phyloP scores from a whole-genome alignment of 2,113 vertebrate genomes.

The Burhinus oedicnemus region DNA sequence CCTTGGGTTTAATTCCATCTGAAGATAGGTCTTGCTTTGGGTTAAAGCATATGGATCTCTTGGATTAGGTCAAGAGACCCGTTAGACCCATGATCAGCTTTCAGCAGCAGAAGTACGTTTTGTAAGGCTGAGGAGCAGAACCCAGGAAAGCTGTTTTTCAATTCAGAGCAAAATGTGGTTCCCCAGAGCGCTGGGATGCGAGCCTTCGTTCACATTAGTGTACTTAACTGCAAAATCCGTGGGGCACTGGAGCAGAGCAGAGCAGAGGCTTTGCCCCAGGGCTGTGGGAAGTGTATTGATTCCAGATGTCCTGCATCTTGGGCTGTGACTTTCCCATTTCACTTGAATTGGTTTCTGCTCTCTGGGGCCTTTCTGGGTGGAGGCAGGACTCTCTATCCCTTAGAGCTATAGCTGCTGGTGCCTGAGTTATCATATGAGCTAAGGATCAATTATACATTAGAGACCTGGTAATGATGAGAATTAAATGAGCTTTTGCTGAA shows the following conservation, averaged over 20 bases:
- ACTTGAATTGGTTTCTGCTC: not conserved
- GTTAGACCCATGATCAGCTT: not conserved
- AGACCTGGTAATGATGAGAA: slow-evolving; percentile 69
- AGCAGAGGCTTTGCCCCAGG: not conserved
- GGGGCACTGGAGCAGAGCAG: not conserved
- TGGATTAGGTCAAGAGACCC: not conserved
- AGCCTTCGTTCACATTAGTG: accelerated
- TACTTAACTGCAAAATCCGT: not conserved
- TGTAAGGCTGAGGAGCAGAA: not conserved
- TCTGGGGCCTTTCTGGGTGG: not conserved
- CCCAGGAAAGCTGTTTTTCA: not conserved
- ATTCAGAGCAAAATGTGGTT: not conserved
- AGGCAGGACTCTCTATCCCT: not conserved
- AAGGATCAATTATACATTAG: slow-evolving; percentile 72
- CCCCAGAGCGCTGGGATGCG: accelerated
- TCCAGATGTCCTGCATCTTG: not conserved
- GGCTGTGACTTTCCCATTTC: not conserved
- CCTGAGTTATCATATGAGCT: slow-evolving; percentile 19
- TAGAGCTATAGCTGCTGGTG: not conserved
- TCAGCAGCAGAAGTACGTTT: not conserved
- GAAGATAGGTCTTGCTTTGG: not conserved
- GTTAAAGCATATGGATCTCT: not conserved
- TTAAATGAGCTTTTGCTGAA: slow-evolving; percentile 72
- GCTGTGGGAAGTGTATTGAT: accelerated
- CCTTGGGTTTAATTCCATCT: not conserved